phyloP scores from a whole-genome alignment of 2,888 invertebrate species.

The Aphodius sticticus region DNA sequence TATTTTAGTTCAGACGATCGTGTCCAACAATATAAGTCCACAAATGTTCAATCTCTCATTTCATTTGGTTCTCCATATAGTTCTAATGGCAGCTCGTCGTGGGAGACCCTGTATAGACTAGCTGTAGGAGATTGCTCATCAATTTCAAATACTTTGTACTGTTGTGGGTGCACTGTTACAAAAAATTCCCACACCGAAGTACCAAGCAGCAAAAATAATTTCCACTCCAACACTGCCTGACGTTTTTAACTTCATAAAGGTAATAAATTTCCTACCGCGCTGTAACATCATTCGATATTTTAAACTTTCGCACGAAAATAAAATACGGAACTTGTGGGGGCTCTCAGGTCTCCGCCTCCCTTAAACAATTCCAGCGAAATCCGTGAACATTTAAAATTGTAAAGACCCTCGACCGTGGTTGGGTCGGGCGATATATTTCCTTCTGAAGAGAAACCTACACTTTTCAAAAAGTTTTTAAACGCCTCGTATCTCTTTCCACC shows the following conservation, averaged over 20 bases:
- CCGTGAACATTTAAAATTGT: background rate
- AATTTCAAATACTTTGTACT: too few species aligned
- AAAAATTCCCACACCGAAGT: too few species aligned
- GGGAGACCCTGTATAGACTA: too few species aligned
- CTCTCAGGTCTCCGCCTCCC: background rate
- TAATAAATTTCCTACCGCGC: background rate
- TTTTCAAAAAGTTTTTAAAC: conserved; percentile 4
- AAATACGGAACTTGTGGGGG: background rate
- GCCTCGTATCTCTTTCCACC: background rate
- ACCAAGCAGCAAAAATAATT: too few species aligned
- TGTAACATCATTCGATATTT: background rate
- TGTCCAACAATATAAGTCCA: too few species aligned
- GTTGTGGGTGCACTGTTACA: too few species aligned
- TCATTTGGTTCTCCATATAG: too few species aligned
- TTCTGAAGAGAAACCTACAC: background rate
- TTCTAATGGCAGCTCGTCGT: too few species aligned
- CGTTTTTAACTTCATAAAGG: background rate
- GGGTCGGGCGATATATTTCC: background rate
- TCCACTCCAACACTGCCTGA: too few species aligned
- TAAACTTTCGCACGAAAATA: background rate
- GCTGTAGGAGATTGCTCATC: too few species aligned
- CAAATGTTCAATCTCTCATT: too few species aligned
- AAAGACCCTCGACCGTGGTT: background rate
- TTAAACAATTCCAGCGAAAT: background rate
- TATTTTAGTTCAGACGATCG: too few species aligned